Evolutionary conservation across 2,797 vertebrate species (phyloP), one percentile per base, ranked within the genome.

Genomic region (Lagocephalus sceleratus): DNA sequence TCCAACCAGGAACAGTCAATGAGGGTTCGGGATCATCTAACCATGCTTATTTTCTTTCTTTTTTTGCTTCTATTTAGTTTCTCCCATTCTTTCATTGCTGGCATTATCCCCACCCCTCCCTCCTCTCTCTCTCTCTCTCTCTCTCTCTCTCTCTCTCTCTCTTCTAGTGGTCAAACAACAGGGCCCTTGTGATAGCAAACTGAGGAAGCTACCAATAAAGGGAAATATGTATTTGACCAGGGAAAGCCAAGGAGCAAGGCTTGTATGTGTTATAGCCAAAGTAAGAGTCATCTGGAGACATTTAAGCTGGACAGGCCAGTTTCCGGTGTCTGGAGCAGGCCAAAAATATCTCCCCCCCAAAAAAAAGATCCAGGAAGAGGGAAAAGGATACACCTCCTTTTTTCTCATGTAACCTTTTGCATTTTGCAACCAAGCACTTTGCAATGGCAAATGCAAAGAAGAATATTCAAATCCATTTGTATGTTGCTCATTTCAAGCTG

Each of bases 261-360:
- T n/a, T 83, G 74, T 79, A 54, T 81, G 78, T 82, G 72, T 79
- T 66, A 68, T 72, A 80, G 76, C 79, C 75, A 73, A 75, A 82
- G 75, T 84, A 56, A 82, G 78, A 84, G 67, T 89, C 87, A 91
- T 85, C 86, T 89, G 90, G 89, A 90, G 80, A 83, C 88, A 83
- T 91, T 92, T 90, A 87, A 87, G 80, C 90, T 90, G 86, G 87
- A 90, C 84, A 83, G 85, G 74, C 60, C 63, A 76, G 85, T 90
- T 90, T 91, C 90, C 87, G 83, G 82, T 88, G 83, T 84, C 81
- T 88, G 77, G 81, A 79, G 60, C 57, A 61, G 67, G 81, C 88
- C 87, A 89, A 85, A 85, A 81, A 83, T 87, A 85, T 80, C 81
- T 79, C 12, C 9, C 26, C 26, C 26, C 25, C 5, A 11, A 69